These are phyloP conservation scores for Amphiduros pacificus DNA, from an alignment of 2,888 invertebrate species.

Conservation along the genomic window DNA sequence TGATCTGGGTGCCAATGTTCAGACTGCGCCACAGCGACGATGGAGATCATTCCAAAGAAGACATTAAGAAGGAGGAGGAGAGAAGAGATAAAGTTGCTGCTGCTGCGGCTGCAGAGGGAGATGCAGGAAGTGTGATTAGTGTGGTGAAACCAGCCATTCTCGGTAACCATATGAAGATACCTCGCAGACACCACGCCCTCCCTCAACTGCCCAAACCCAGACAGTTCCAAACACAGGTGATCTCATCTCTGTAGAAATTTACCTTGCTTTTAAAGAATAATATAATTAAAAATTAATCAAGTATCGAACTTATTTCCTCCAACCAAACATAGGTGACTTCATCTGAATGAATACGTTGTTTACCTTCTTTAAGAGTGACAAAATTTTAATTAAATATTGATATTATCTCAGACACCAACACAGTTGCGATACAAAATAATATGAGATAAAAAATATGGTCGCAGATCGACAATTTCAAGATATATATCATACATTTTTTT, in stretches of 20 bases:
- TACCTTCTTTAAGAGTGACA: no score
- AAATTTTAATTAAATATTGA: no score
- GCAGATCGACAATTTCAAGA: not conserved
- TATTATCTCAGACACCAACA: no score
- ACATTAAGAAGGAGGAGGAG: not conserved
- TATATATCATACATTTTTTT: not conserved
- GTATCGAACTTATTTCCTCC: not conserved
- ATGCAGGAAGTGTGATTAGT: no score
- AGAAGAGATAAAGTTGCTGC: not conserved
- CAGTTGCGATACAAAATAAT: no score
- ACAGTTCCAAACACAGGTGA: slow-evolving; percentile 13
- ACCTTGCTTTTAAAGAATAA: no score
- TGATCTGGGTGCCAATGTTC: slow-evolving; percentile 21
- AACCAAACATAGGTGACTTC: not conserved
- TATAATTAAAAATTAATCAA: not conserved
- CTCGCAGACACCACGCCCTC: slow-evolving; percentile 3
- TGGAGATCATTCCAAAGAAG: not conserved
- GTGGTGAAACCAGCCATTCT: not conserved
- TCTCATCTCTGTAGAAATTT: not conserved
- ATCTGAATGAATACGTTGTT: no score
- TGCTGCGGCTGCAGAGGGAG: not conserved
- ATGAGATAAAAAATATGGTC: no score
- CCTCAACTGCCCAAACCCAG: slow-evolving; percentile 7
- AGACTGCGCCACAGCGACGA: not conserved
- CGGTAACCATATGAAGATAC: slow-evolving; percentile 5